A percentile compares a stretch with the other conserved stretches of the same genome.
phyloP scores from a whole-genome alignment of 2,888 invertebrate genomes.

The Trachelus tabidus region DNA sequence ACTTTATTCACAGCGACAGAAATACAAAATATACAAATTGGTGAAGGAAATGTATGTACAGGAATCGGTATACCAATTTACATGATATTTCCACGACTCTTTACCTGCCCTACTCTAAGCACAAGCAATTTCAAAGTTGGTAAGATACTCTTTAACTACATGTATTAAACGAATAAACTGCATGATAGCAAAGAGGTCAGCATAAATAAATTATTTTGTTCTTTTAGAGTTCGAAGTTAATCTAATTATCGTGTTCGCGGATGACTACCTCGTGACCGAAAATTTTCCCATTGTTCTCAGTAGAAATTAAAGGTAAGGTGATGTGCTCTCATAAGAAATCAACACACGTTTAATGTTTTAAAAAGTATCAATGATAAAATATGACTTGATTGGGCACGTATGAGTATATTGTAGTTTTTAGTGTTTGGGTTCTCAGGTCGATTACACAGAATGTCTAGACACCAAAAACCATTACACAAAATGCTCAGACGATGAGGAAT shows the following conservation, averaged over 20 bases:
- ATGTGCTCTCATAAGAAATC: too few relatives aligned
- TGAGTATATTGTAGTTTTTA: too few relatives aligned
- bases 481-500: too few relatives aligned
- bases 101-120: conserved; percentile 92
- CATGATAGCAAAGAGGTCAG: too few relatives aligned
- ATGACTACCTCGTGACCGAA: conserved; percentile 93
- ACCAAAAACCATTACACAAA: too few relatives aligned
- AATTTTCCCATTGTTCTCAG: conserved; percentile 85
- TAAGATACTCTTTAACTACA: conserved; percentile 62
- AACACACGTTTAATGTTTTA: too few relatives aligned
- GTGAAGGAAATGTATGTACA: conserved; percentile 89
- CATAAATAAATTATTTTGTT: conserved; percentile 22
- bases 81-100: conserved; percentile 95
- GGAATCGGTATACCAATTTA: conserved; percentile 88
- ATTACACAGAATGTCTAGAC: too few relatives aligned
- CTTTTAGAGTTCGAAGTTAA: conserved; percentile 94
- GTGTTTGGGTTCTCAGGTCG: too few relatives aligned
- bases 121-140: conserved; percentile 96
- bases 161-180: neutral
- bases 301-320: conserved; percentile 61
- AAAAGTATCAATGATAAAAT: too few relatives aligned
- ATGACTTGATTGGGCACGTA: too few relatives aligned
- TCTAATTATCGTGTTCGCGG: conserved; percentile 90
- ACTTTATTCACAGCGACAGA: conserved; percentile 81
- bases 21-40: conserved; percentile 98